phyloP scores from a whole-genome alignment of 2,888 invertebrate species.

The Caenorhabditis becei region DNA sequence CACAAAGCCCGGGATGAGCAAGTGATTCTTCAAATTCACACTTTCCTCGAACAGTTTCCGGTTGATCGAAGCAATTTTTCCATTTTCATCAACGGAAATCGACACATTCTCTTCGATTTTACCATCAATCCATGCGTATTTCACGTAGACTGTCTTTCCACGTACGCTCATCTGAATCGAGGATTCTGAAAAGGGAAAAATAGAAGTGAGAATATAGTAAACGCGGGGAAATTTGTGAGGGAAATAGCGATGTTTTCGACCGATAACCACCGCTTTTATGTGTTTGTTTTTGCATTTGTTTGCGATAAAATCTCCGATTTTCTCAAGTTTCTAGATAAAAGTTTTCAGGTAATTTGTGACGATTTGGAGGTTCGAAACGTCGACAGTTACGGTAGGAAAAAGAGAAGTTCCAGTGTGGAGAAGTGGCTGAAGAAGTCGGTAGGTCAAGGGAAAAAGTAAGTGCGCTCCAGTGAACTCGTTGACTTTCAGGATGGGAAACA shows the following conservation, averaged over 20 bases:
- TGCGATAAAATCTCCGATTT: conserved; percentile 9
- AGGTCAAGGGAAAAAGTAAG: conserved; percentile 1
- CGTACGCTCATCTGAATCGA: conserved; percentile 60
- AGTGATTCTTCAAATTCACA: conserved; percentile 31
- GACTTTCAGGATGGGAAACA: not conserved
- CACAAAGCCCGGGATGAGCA: conserved; percentile 78
- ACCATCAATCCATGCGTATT: conserved; percentile 65
- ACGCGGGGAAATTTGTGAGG: too few relatives aligned
- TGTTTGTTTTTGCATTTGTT: not conserved
- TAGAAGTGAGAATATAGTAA: too few relatives aligned
- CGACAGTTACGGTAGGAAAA: conserved; percentile 65
- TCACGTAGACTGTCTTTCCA: conserved; percentile 60
- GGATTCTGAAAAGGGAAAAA: too few relatives aligned
- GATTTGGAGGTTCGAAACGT: conserved; percentile 57
- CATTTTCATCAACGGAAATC: conserved; percentile 48
- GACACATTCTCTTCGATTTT: conserved; percentile 63
- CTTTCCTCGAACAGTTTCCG: conserved; percentile 18
- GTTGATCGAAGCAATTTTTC: conserved; percentile 60
- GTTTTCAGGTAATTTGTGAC: conserved; percentile 64
- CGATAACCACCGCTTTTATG: not conserved
- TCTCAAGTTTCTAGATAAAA: too few relatives aligned
- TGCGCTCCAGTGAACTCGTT: too few relatives aligned
- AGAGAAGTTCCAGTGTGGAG: conserved; percentile 47
- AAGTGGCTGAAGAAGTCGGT: conserved; percentile 43
- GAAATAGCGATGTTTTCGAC: too few relatives aligned